Evolutionary conservation across 2,113 vertebrate species (phyloP).

Genomic region (Anguilla rostrata): DNA sequence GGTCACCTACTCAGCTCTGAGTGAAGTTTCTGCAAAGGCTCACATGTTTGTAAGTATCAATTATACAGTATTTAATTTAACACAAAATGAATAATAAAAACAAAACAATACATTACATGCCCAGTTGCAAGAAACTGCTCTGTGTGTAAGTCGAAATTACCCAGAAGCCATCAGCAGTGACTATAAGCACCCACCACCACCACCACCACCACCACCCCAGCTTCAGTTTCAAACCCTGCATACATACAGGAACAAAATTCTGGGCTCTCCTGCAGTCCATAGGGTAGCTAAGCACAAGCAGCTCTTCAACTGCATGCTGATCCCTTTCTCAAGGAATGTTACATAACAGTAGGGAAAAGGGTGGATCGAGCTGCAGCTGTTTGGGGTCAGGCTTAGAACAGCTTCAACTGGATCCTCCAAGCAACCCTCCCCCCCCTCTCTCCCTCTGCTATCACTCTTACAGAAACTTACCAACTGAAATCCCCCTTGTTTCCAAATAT

Average conservation of each 20-base stretch:
- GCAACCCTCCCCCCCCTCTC: not conserved
- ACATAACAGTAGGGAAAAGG: conserved; percentile 49
- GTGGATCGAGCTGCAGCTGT: conserved; percentile 56
- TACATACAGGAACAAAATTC: not conserved
- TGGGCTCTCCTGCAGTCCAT: not conserved
- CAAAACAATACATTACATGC: no score
- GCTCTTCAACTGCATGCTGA: conserved; percentile 20
- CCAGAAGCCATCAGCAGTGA: not conserved
- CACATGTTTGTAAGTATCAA: no score
- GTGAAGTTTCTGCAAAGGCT: not conserved
- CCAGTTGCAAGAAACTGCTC: no score
- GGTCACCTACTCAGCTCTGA: not conserved
- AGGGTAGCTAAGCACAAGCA: not conserved
- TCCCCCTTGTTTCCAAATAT: no score
- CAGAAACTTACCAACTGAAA: no score
- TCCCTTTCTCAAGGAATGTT: conserved; percentile 40
- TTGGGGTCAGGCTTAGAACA: conserved; percentile 42
- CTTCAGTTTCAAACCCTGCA: not conserved
- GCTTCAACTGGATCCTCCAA: not conserved
- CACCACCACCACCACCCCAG: not conserved
- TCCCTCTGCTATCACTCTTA: not conserved
- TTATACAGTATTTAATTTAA: no score
- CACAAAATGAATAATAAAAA: no score
- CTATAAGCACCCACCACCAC: no score
- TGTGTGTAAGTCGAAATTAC: not conserved